Evolutionary conservation across 2,888 invertebrate genomes (phyloP).

Genomic region (Parelbella ahira): DNA sequence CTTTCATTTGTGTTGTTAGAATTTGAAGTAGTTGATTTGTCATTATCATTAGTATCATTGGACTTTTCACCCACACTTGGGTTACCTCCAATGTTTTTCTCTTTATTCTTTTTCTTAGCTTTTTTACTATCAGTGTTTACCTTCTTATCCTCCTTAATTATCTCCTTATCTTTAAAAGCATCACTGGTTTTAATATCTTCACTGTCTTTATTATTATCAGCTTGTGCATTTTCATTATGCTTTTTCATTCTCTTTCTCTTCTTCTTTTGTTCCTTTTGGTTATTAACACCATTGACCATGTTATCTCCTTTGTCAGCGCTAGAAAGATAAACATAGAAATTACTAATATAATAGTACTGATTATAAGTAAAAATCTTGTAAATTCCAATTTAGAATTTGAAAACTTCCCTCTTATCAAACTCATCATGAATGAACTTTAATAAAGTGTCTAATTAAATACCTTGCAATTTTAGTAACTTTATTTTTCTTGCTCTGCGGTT

Average conservation of each 20-base stretch:
- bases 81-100: background rate
- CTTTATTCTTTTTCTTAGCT: constrained; percentile 11
- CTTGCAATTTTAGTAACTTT: constrained; percentile 39
- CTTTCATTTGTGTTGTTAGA: constrained; percentile 1
- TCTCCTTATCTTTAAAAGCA: too few species aligned
- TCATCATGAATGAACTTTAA: too few species aligned
- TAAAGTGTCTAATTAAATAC: too few species aligned
- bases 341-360: too few species aligned
- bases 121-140: constrained; percentile 10
- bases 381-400: too few species aligned
- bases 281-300: too few species aligned
- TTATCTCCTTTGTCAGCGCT: too few species aligned
- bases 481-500: constrained; percentile 52
- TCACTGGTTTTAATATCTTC: constrained; percentile 1
- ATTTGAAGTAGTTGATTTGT: background rate
- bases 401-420: too few species aligned
- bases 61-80: constrained; percentile 3
- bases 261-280: constrained; percentile 36
- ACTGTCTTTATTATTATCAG: constrained; percentile 6
- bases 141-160: too few species aligned
- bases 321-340: too few species aligned
- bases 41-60: background rate
- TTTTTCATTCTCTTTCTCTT: too few species aligned
- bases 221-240: constrained; percentile 33
- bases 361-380: too few species aligned